These are phyloP conservation scores for Lordiphosa mommai DNA, from an alignment of 1,140 invertebrate genomes.

Conservation along the genomic window DNA sequence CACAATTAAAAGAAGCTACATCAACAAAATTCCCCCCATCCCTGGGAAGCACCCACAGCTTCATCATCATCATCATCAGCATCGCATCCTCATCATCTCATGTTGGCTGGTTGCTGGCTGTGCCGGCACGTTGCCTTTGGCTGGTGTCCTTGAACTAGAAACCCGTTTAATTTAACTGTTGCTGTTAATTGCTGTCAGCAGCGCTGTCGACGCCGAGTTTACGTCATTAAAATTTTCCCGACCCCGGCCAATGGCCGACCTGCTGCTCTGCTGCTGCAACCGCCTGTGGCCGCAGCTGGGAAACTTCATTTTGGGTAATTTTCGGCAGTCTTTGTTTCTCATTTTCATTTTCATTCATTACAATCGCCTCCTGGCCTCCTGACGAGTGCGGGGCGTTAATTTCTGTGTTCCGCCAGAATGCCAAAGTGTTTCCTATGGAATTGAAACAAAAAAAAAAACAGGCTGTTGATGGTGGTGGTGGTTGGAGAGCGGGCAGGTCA, in stretches of 20 bases:
- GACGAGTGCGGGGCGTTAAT: slow-evolving; percentile 53
- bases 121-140: slow-evolving; percentile 41
- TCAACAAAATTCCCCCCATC: slow-evolving; percentile 10
- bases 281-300: slow-evolving; percentile 21
- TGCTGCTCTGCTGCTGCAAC: slow-evolving; percentile 9
- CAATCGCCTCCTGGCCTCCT: slow-evolving; percentile 10
- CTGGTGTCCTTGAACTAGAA: slow-evolving; percentile 79
- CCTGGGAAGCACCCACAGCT: background rate
- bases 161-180: slow-evolving; percentile 79
- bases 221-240: slow-evolving; percentile 59
- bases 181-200: slow-evolving; percentile 76
- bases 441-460: slow-evolving; percentile 20
- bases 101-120: slow-evolving; percentile 28
- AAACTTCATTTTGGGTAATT: slow-evolving; percentile 77
- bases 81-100: slow-evolving; percentile 10
- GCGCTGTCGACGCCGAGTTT: slow-evolving; percentile 47
- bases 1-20: slow-evolving; percentile 42
- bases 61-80: slow-evolving; percentile 13
- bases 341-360: slow-evolving; percentile 77
- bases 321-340: slow-evolving; percentile 67
- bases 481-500: background rate
- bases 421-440: slow-evolving; percentile 44
- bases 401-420: slow-evolving; percentile 40
- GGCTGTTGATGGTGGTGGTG: slow-evolving; percentile 41
- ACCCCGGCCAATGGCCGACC: slow-evolving; percentile 12